A percentile compares a stretch with the other conserved stretches of the same genome.
Conservation (phyloP, 2,888 invertebrate genomes). For the Drosophila mimica region DNA sequence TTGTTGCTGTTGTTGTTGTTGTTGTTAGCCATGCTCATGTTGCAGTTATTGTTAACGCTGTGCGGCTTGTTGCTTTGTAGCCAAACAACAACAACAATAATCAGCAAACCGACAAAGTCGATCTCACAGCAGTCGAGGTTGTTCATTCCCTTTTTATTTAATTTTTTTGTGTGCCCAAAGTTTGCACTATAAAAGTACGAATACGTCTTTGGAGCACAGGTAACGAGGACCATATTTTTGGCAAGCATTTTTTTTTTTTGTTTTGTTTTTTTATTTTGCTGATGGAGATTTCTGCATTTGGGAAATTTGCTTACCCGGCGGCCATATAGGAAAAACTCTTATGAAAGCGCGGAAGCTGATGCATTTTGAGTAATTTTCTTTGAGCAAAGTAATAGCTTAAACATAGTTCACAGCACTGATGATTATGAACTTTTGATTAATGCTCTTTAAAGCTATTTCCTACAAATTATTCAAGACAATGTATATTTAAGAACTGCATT, state of each 20-base stretch:
- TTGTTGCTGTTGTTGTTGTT: slow-evolving; percentile 29
- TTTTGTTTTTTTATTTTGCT: background rate
- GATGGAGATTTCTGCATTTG: slow-evolving; percentile 25
- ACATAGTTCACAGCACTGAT: background rate
- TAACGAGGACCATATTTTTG: slow-evolving; percentile 36
- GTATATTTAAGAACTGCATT: no score
- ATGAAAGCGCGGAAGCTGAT: slow-evolving; percentile 48
- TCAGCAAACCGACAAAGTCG: slow-evolving; percentile 44
- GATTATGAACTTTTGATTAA: background rate
- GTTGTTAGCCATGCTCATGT: slow-evolving; percentile 65
- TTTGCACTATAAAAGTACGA: slow-evolving; percentile 35
- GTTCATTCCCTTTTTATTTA: slow-evolving; percentile 57
- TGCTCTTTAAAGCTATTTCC: background rate
- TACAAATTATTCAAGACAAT: background rate
- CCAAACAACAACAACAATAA: slow-evolving; percentile 30
- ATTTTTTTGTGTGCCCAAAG: slow-evolving; percentile 31
- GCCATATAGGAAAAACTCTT: slow-evolving; percentile 22
- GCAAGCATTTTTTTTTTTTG: background rate
- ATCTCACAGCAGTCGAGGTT: slow-evolving; percentile 41
- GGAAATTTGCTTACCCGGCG: slow-evolving; percentile 48
- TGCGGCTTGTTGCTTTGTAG: slow-evolving; percentile 66
- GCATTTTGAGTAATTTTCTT: slow-evolving; percentile 10
- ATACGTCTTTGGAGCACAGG: slow-evolving; percentile 35
- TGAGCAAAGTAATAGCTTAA: background rate
- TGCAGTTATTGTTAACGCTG: slow-evolving; percentile 74